Evolutionary conservation across 1,140 invertebrate genomes (phyloP).

Genomic region (Rhopalosiphum padi): DNA sequence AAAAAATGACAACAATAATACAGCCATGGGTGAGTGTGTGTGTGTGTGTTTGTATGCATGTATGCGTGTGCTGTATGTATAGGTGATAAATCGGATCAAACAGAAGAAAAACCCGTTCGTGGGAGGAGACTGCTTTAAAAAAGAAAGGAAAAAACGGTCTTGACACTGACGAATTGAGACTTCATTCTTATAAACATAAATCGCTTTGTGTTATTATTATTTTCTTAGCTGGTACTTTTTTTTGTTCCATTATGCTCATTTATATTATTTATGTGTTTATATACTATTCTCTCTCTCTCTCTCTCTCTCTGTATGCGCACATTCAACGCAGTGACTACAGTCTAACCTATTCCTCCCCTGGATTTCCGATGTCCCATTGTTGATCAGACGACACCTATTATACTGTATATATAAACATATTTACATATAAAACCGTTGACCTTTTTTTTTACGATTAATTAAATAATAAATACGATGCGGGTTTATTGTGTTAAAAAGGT

Average conservation of each 20-base stretch:
- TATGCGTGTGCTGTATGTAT: neutral
- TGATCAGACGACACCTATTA: neutral
- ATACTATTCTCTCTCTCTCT: neutral
- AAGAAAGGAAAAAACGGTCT: slow-evolving; percentile 41
- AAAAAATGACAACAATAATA: slow-evolving; percentile 47
- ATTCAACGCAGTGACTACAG: slow-evolving; percentile 33
- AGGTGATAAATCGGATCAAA: slow-evolving; percentile 57
- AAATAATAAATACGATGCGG: slow-evolving; percentile 49
- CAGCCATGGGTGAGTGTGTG: neutral
- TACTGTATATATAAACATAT: slow-evolving; percentile 3
- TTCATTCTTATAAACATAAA: slow-evolving; percentile 52
- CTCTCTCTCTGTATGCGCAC: neutral
- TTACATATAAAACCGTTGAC: slow-evolving; percentile 49
- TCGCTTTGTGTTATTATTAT: slow-evolving; percentile 57
- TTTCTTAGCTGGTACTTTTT: slow-evolving; percentile 44
- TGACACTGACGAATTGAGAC: slow-evolving; percentile 58
- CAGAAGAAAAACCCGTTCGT: slow-evolving; percentile 56
- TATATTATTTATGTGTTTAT: slow-evolving; percentile 55
- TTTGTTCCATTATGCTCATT: slow-evolving; percentile 55
- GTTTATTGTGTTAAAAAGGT: slow-evolving; percentile 45
- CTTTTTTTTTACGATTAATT: slow-evolving; percentile 46
- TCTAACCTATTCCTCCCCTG: slow-evolving; percentile 26
- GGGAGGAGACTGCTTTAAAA: slow-evolving; percentile 47
- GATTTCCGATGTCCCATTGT: slow-evolving; percentile 46
- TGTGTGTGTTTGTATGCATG: neutral